Evolutionary conservation across 2,113 vertebrate species (phyloP), one percentile per base, ranked within the genome.

Genomic region (Hystrix cristata): DNA sequence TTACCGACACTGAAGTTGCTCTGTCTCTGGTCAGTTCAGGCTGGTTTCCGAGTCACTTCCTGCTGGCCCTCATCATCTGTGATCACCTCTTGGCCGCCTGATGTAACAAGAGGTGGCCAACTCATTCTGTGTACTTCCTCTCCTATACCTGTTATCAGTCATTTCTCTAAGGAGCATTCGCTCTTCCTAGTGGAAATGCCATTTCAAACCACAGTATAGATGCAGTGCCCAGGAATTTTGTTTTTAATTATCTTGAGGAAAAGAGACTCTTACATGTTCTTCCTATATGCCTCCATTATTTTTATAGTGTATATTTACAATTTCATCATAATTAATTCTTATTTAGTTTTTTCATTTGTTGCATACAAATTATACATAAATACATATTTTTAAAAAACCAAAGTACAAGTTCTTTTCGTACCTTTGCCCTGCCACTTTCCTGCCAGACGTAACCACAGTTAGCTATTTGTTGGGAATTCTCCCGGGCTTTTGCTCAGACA

Each of bases 321-420:
- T 81, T 88, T 76, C 46, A 48, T 78, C 74, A 79, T 53, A 79
- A 53, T 53, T 79, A 53, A 53, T 79, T 79, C 34, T 34, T 53
- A 23, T 62, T 62, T 23, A 51, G 25, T 74, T 83, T 29, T 85
- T 62, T 89, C 82, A n/a, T 46, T 97, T 94, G 46, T 81, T 72
- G 6, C 38, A 55, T 71, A 55, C 34, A 89, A 76, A 86, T 86
- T 78, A 87, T 59, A 51, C 18, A 12, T 79, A 95, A 65, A 55
- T 79, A 62, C 12, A 29, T 46, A 65, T 29, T 5, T 94, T 18
- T 51, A 72, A 92, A 97, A 91, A 53, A 83, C 27, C 46, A 67
- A 78, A 92, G 38, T 67, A 55, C 87, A 72, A 59, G 64, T 62
- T 57, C 13, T 72, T 72, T 91, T 60, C 43, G 57, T 14, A 29